Conservation (phyloP, 2,797 vertebrate species). For the Gobionotothen gibberifrons region DNA sequence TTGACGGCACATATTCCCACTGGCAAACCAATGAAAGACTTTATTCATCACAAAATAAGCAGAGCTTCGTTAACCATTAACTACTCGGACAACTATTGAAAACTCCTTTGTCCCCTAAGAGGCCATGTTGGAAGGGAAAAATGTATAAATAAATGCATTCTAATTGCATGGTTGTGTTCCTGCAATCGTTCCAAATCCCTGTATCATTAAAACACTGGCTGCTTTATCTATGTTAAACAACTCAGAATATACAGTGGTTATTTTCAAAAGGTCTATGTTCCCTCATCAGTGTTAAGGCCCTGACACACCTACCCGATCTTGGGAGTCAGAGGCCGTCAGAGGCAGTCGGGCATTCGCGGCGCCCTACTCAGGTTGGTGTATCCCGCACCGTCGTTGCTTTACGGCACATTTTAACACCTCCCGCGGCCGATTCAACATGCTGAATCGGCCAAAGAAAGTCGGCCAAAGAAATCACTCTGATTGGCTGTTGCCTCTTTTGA, state of each 20-base stretch:
- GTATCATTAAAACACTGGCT: not conserved
- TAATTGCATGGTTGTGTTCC: not conserved
- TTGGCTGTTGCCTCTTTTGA: too few relatives aligned
- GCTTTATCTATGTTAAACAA: not conserved
- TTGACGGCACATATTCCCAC: not conserved
- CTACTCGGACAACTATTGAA: not conserved
- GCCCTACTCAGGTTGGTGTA: too few relatives aligned
- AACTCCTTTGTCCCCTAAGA: not conserved
- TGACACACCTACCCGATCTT: too few relatives aligned
- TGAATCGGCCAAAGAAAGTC: too few relatives aligned
- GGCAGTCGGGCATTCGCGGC: too few relatives aligned
- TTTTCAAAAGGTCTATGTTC: not conserved
- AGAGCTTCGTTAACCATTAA: not conserved
- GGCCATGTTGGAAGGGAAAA: not conserved
- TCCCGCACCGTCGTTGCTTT: too few relatives aligned
- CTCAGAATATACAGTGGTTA: not conserved
- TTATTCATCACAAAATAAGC: not conserved
- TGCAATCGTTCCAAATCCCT: too few relatives aligned
- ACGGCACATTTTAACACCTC: too few relatives aligned
- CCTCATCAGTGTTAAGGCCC: not conserved
- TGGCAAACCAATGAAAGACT: too few relatives aligned
- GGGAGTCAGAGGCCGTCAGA: too few relatives aligned
- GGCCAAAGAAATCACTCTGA: too few relatives aligned
- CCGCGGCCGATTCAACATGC: too few relatives aligned
- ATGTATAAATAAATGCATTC: not conserved